Base-by-base conservation (phyloP, 2,797 vertebrate species). In the Hafferia zeledoni region DNA sequence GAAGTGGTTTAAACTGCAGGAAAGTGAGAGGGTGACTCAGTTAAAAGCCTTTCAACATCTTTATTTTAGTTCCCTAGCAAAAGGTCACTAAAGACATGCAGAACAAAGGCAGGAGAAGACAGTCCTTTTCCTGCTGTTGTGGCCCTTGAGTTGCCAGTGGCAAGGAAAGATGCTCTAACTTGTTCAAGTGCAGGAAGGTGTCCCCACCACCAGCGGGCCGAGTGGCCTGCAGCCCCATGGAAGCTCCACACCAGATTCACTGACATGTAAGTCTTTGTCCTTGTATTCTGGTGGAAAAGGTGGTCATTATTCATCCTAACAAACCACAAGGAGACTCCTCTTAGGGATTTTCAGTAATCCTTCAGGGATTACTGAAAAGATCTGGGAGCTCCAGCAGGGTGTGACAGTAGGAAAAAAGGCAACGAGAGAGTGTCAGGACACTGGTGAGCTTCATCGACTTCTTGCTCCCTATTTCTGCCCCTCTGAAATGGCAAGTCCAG, bases 1-100 rank as follows among this genome's bases (percentile, higher is more conserved):
- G 57, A 84, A 87, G 83, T 41, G 33, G 44, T 75, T 89, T 83
- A 65, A 76, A 70, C 55, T 81, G 31, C 33, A 69, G 47, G 7
- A 35, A 79, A 81, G 28, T 17, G 35, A 81, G 65, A 81, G 27
- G 9, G 4, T 46, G 59, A 41, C 50, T 83, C 74, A 41, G 31
- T 52, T n/a, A 56, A 60, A 83, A 96, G 59, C 8, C 4, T 56
- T 65, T 70, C 46, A 41, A 31, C 15, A 14, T 49, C 12, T 50
- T 72, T 64, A 35, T 76, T 89, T 90, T 67, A 9, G 10, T 60
- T 85, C 14, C 24, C 31, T 64, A 75, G 56, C 24, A 41, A 59
- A 43, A 79, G 20, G 11, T 56, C 11, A 20, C 87, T 83, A 31
- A 88, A 92, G 52, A 63, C 52, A 81, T 1, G 1, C 18, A 33